phyloP scores from a whole-genome alignment of 2,797 vertebrate genomes.

The Rhinatrema bivittatum region DNA sequence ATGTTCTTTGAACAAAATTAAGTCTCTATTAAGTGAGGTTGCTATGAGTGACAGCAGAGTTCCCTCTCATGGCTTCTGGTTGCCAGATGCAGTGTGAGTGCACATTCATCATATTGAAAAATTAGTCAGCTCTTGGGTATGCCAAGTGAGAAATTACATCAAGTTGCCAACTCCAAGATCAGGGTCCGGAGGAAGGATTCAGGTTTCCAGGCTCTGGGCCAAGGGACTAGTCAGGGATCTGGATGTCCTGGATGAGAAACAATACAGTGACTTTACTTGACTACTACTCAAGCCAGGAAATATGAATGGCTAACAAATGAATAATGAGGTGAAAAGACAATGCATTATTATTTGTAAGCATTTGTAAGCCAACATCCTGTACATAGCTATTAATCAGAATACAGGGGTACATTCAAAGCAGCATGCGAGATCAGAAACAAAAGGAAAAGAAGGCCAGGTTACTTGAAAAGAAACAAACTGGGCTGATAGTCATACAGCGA shows the following conservation, averaged over 20 bases:
- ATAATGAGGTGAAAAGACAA: background rate
- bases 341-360: no score
- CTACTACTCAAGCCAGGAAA: background rate
- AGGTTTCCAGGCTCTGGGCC: constrained; percentile 10
- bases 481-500: no score
- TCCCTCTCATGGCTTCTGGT: constrained; percentile 14
- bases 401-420: no score
- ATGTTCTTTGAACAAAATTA: no score
- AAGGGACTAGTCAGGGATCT: constrained; percentile 10
- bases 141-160: background rate
- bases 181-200: background rate
- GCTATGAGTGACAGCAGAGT: constrained; percentile 23
- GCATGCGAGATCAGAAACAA: no score
- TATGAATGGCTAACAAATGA: constrained; percentile 1
- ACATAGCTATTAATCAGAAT: no score
- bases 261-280: constrained; percentile 1
- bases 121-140: constrained; percentile 1
- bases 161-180: background rate
- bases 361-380: no score
- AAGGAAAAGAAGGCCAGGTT: no score
- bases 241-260: background rate
- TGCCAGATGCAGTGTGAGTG: constrained; percentile 23
- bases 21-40: no score
- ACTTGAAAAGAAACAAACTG: no score
- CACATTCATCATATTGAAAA: constrained; percentile 23